phyloP scores from a whole-genome alignment of 2,888 invertebrate species.

The Caenorhabditis plicata region DNA sequence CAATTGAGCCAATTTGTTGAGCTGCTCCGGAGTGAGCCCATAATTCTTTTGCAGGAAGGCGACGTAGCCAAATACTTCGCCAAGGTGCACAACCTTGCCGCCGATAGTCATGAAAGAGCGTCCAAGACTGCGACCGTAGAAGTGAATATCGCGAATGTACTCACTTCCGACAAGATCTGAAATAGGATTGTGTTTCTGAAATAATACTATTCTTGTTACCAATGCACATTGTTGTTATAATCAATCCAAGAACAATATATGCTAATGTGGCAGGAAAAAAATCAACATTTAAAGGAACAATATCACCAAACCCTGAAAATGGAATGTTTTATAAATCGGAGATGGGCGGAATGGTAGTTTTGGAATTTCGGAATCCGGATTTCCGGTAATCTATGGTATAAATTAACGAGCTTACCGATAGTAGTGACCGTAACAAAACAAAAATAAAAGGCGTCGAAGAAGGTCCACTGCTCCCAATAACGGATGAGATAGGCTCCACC shows the following conservation, averaged over 20 bases:
- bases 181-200: slow-evolving; percentile 2
- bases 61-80: slow-evolving; percentile 66
- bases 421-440: slow-evolving; percentile 66
- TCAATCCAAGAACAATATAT: slow-evolving; percentile 64
- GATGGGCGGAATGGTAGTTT: too few species aligned
- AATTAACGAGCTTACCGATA: slow-evolving; percentile 48
- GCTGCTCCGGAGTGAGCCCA: slow-evolving; percentile 65
- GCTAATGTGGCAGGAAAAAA: slow-evolving; percentile 63
- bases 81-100: slow-evolving; percentile 64
- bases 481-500: slow-evolving; percentile 65
- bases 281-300: slow-evolving; percentile 64
- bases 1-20: slow-evolving; percentile 63
- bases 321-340: too few species aligned
- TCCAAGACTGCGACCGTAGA: slow-evolving; percentile 65
- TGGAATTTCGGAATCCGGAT: too few species aligned
- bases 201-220: slow-evolving; percentile 35
- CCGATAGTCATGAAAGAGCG: slow-evolving; percentile 64
- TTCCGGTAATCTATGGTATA: not conserved
- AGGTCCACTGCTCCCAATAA: slow-evolving; percentile 65
- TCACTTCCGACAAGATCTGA: slow-evolving; percentile 65
- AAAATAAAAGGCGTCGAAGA: slow-evolving; percentile 66
- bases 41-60: slow-evolving; percentile 66
- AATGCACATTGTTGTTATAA: slow-evolving; percentile 66
- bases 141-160: slow-evolving; percentile 66
- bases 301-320: slow-evolving; percentile 64